Conservation (phyloP, 2,888 invertebrate genomes). For the Cyaniris semiargus region DNA sequence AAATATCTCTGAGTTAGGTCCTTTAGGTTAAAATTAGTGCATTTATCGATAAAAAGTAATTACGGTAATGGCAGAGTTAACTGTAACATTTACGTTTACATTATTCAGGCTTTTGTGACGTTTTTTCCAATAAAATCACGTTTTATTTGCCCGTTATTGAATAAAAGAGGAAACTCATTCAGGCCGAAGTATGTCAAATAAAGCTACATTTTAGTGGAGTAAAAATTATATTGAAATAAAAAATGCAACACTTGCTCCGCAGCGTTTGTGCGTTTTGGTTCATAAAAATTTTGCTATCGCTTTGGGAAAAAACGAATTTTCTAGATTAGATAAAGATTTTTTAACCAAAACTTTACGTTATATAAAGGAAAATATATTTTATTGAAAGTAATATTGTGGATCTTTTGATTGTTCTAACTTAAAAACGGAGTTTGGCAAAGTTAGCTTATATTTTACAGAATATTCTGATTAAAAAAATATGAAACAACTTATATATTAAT, state of each 20-base stretch:
- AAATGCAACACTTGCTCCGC: not conserved
- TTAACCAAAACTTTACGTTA: no score
- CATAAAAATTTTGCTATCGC: not conserved
- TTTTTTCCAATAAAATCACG: slow-evolving; percentile 8
- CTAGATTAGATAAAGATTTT: no score
- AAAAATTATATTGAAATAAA: slow-evolving; percentile 10
- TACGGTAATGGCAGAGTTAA: not conserved
- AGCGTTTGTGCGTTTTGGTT: not conserved
- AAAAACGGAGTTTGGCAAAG: no score
- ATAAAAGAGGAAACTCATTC: slow-evolving; percentile 24
- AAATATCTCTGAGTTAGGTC: no score
- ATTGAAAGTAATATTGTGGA: no score
- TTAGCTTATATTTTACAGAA: no score
- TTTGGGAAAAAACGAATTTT: not conserved
- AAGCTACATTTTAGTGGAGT: slow-evolving; percentile 25
- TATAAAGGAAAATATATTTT: no score
- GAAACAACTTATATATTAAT: not conserved
- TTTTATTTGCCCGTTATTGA: slow-evolving; percentile 29
- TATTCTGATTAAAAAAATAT: no score
- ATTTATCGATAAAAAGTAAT: not conserved
- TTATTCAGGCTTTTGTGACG: not conserved
- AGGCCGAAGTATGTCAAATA: slow-evolving; percentile 24
- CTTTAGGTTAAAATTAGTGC: not conserved
- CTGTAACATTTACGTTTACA: not conserved
- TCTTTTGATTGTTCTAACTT: no score